Percentiles rank a stretch among this genome's conserved stretches.
phyloP scores from a whole-genome alignment of 2,113 vertebrate genomes.

The Ancistrus triradiatus region DNA sequence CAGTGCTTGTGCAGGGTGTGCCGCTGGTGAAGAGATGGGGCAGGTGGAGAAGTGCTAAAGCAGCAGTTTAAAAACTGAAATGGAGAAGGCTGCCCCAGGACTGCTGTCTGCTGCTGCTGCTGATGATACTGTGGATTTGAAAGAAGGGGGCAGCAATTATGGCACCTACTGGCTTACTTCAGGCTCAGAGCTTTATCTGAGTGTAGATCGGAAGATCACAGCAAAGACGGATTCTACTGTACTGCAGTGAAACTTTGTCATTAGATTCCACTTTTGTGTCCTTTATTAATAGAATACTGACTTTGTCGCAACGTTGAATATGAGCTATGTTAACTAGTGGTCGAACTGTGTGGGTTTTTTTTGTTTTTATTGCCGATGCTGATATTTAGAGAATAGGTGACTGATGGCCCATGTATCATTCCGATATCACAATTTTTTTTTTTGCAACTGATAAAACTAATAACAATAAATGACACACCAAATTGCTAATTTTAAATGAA shows the following conservation, averaged over 20 bases:
- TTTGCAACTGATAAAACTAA: no score
- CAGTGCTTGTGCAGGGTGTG: conserved; percentile 11
- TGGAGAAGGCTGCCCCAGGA: conserved; percentile 36
- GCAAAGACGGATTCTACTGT: background rate
- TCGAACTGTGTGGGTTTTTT: no score
- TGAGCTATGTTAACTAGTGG: no score
- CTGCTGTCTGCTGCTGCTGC: conserved; percentile 34
- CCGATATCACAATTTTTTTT: no score
- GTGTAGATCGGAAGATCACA: conserved; percentile 3
- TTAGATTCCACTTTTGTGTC: no score
- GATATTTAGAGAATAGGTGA: no score
- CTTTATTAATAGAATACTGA: no score
- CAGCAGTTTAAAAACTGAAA: conserved; percentile 38
- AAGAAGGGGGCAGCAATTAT: conserved; percentile 1
- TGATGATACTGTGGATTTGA: conserved; percentile 24
- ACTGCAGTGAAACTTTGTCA: background rate
- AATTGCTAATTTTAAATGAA: no score
- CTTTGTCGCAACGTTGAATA: background rate
- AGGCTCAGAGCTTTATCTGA: conserved; percentile 1
- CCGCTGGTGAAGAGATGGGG: conserved; percentile 7
- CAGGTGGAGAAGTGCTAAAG: conserved; percentile 36
- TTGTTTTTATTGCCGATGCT: no score
- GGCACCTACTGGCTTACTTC: conserved; percentile 11
- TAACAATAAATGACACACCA: no score
- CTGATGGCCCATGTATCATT: no score